A percentile compares a stretch with the other conserved stretches of the same genome.
phyloP scores from a whole-genome alignment of 2,888 invertebrate species.

The Drosophila lutescens region DNA sequence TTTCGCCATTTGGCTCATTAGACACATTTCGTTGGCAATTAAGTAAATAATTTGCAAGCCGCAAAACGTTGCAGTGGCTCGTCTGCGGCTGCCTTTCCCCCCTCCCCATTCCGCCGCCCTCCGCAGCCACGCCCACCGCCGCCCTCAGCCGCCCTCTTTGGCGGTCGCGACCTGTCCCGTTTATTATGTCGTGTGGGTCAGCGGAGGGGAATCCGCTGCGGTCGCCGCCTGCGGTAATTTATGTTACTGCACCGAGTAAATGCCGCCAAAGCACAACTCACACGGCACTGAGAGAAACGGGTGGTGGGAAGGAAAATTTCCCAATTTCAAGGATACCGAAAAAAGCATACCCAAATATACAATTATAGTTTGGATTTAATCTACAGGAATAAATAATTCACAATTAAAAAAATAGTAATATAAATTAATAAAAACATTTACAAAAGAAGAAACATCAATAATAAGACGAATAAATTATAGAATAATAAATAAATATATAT shows the following conservation, averaged over 20 bases:
- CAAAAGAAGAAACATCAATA: too few species aligned
- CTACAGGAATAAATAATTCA: too few species aligned
- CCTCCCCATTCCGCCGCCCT: neutral
- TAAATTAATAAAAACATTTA: too few species aligned
- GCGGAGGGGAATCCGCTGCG: constrained; percentile 35
- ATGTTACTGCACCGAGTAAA: constrained; percentile 78
- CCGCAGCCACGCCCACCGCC: neutral
- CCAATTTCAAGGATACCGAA: neutral
- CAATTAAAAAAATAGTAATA: too few species aligned
- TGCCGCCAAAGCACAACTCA: constrained; percentile 68
- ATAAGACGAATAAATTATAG: too few species aligned
- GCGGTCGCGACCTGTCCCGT: constrained; percentile 47
- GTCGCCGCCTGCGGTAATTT: constrained; percentile 73
- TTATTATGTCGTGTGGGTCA: constrained; percentile 48
- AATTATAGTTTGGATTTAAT: too few species aligned
- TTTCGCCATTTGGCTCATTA: constrained; percentile 79
- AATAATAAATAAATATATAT: too few species aligned
- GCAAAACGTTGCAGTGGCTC: constrained; percentile 68
- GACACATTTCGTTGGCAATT: constrained; percentile 80
- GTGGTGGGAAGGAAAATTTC: too few species aligned
- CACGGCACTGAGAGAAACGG: constrained; percentile 34
- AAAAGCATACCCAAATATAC: too few species aligned
- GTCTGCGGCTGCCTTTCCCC: constrained; percentile 50
- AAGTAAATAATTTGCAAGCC: constrained; percentile 81
- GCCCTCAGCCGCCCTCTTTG: neutral